These are phyloP conservation scores for Dryas iulia DNA, from an alignment of 1,140 invertebrate species.

Conservation along the genomic window DNA sequence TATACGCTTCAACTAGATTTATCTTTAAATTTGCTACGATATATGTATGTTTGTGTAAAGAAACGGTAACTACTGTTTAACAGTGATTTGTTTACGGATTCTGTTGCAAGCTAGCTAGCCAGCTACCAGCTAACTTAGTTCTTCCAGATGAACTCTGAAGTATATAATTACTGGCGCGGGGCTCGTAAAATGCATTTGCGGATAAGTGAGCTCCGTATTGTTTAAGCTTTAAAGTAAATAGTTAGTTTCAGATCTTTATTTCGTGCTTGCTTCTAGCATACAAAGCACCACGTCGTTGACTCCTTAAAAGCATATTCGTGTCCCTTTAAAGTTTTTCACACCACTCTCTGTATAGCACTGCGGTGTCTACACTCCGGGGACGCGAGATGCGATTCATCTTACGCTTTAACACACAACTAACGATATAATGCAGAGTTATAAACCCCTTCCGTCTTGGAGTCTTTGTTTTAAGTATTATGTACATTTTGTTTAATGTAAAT, in stretches of 20 bases:
- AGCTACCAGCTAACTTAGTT: conserved; percentile 12
- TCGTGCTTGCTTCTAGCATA: conserved; percentile 21
- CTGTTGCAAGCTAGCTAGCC: not conserved
- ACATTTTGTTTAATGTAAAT: not conserved
- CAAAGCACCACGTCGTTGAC: conserved; percentile 34
- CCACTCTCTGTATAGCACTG: conserved; percentile 23
- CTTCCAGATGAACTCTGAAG: conserved; percentile 9
- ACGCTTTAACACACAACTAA: conserved; percentile 1
- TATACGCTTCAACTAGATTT: not conserved
- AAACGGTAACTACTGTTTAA: conserved; percentile 4
- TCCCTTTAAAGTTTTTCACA: conserved; percentile 45
- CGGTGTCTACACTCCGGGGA: conserved; percentile 4
- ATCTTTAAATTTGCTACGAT: not conserved
- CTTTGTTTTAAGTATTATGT: not conserved
- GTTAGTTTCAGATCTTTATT: conserved; percentile 34
- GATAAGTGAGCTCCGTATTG: conserved; percentile 25
- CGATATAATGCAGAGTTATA: not conserved
- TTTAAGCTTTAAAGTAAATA: conserved; percentile 33
- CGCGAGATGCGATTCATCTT: conserved; percentile 17
- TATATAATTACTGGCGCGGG: conserved; percentile 22
- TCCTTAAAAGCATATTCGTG: conserved; percentile 50
- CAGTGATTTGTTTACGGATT: conserved; percentile 12
- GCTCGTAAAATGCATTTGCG: conserved; percentile 31
- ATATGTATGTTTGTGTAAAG: not conserved
- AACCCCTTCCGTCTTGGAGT: not conserved